Percentiles rank a stretch among this genome's conserved stretches.
Conservation (phyloP, 2,113 vertebrate genomes). For the Cyprinodon variegatus region DNA sequence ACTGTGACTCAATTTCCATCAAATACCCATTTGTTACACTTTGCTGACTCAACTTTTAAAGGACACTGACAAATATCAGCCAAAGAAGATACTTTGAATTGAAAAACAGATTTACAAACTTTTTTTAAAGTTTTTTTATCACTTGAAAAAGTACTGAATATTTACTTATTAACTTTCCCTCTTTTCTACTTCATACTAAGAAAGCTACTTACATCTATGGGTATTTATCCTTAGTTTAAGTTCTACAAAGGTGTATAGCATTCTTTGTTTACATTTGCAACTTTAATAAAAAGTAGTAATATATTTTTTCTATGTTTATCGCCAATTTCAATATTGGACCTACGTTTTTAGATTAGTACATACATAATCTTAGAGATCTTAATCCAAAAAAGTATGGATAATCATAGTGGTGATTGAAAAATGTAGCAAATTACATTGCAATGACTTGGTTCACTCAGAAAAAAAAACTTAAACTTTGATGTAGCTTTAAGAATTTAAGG, state of each 20-base stretch:
- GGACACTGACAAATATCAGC: slow-evolving; percentile 56
- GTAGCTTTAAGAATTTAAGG: no score
- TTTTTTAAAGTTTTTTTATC: slow-evolving; percentile 2
- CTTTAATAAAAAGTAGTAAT: background rate
- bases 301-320: background rate
- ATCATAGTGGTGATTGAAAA: no score
- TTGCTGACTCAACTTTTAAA: slow-evolving; percentile 58
- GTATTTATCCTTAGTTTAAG: background rate
- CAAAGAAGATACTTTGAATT: slow-evolving; percentile 15
- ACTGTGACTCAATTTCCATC: slow-evolving; percentile 28
- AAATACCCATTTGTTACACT: slow-evolving; percentile 65
- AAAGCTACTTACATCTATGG: background rate
- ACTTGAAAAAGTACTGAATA: background rate
- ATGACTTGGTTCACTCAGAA: no score
- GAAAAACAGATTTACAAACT: slow-evolving; percentile 43
- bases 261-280: background rate
- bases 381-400: no score
- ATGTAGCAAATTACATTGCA: no score
- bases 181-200: background rate
- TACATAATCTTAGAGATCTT: no score
- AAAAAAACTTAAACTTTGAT: no score
- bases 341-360: no score
- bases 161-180: background rate
- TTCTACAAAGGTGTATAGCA: no score
- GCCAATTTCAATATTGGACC: no score